Percentiles rank a stretch among this genome's conserved stretches.
Evolutionary conservation across 2,888 invertebrate genomes (phyloP).

Genomic region (Ophonus ardosiacus): DNA sequence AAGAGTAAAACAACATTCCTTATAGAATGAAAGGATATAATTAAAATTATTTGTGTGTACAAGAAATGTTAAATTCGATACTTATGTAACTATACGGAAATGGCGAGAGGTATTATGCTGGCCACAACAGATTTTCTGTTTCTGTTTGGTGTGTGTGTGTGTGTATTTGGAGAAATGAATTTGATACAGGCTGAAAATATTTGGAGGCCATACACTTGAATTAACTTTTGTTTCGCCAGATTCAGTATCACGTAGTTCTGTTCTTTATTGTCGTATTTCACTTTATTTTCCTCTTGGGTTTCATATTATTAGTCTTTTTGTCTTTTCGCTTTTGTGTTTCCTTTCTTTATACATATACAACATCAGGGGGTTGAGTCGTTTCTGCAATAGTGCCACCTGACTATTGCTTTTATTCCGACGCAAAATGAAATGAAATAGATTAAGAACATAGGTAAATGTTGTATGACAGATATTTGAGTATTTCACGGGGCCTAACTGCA

Average conservation of each 20-base stretch:
- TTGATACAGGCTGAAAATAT: conserved; percentile 38
- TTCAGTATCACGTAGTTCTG: conserved; percentile 55
- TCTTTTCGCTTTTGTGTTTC: conserved; percentile 52
- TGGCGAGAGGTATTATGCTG: no score
- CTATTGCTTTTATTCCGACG: conserved; percentile 3
- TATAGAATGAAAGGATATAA: no score
- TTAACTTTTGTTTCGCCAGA: conserved; percentile 53
- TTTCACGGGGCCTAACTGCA: no score
- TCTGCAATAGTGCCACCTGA: conserved; percentile 19
- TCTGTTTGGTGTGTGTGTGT: no score
- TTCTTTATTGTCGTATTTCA: conserved; percentile 59
- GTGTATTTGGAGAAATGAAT: conserved; percentile 20
- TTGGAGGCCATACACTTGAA: conserved; percentile 48
- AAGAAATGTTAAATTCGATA: no score
- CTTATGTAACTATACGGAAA: no score
- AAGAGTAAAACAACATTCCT: no score
- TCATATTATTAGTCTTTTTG: conserved; percentile 61
- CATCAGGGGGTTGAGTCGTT: not conserved
- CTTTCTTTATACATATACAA: conserved; percentile 54
- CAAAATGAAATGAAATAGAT: not conserved
- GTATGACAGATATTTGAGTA: no score
- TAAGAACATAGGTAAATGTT: no score
- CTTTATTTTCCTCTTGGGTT: conserved; percentile 57
- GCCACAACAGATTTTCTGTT: no score
- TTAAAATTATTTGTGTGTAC: no score